Conservation (phyloP, 64 coral and sea anemone species). For the Stylophora pistillata region DNA sequence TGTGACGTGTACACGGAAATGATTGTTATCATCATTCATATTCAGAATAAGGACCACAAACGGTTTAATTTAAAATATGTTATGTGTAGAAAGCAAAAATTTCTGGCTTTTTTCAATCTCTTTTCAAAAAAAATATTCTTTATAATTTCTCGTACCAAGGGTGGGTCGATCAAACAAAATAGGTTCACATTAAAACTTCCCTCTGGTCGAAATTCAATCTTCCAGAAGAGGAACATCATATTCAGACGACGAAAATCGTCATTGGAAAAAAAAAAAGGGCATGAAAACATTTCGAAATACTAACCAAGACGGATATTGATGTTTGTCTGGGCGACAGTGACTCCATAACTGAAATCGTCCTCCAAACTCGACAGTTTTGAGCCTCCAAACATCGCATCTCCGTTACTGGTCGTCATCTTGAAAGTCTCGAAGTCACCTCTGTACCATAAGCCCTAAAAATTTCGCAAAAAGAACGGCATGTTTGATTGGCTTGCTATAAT, state of each 20-base stretch:
- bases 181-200: too few relatives aligned
- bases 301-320: slow-evolving; percentile 91
- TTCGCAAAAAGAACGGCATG: neutral
- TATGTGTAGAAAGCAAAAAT: too few relatives aligned
- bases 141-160: too few relatives aligned
- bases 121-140: neutral
- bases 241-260: too few relatives aligned
- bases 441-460: neutral
- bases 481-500: slow-evolving; percentile 44
- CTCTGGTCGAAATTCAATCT: too few relatives aligned
- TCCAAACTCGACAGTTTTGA: slow-evolving; percentile 83
- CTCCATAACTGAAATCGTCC: slow-evolving; percentile 96
- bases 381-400: slow-evolving; percentile 46
- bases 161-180: too few relatives aligned
- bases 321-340: slow-evolving; percentile 97
- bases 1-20: neutral
- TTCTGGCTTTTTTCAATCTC: too few relatives aligned
- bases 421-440: neutral
- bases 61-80: too few relatives aligned
- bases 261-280: neutral
- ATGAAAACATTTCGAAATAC: neutral
- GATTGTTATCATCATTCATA: neutral
- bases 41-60: neutral
- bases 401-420: slow-evolving; percentile 77
- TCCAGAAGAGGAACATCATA: too few relatives aligned